Percentiles rank a stretch among this genome's conserved stretches.
phyloP scores from a whole-genome alignment of 2,797 vertebrate genomes.

The Orientallactaga sibirica region DNA sequence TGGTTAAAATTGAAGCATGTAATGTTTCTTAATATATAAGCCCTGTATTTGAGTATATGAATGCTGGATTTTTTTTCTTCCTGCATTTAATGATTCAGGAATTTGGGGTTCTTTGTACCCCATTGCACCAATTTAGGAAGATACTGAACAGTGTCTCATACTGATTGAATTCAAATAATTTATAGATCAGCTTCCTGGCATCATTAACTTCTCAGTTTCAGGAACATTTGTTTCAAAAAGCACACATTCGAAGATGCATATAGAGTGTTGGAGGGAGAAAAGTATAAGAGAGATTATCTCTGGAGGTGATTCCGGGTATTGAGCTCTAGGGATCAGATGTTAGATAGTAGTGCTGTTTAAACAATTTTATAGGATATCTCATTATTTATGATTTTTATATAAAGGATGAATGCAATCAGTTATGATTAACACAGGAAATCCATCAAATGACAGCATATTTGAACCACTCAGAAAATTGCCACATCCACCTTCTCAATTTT shows the following conservation, averaged over 20 bases:
- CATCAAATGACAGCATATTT: background rate
- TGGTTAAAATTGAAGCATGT: background rate
- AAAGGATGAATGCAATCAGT: background rate
- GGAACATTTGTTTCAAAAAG: background rate
- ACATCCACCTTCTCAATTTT: background rate
- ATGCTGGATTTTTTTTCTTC: no score
- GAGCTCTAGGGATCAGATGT: background rate
- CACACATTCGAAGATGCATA: background rate
- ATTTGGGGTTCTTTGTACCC: no score
- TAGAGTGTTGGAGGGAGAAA: background rate
- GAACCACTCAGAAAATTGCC: background rate
- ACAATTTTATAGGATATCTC: background rate
- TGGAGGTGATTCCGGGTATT: background rate
- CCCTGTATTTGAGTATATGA: background rate
- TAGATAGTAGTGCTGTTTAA: background rate
- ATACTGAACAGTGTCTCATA: background rate
- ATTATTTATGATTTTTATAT: background rate
- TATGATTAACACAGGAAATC: background rate
- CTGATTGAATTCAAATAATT: background rate
- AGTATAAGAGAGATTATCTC: background rate
- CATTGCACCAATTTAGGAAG: background rate
- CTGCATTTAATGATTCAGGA: no score
- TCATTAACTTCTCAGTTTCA: background rate
- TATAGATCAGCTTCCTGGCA: background rate
- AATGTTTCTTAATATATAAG: background rate